Evolutionary conservation across 1,140 invertebrate genomes (phyloP).

Genomic region (Macrocentrus cingulum): DNA sequence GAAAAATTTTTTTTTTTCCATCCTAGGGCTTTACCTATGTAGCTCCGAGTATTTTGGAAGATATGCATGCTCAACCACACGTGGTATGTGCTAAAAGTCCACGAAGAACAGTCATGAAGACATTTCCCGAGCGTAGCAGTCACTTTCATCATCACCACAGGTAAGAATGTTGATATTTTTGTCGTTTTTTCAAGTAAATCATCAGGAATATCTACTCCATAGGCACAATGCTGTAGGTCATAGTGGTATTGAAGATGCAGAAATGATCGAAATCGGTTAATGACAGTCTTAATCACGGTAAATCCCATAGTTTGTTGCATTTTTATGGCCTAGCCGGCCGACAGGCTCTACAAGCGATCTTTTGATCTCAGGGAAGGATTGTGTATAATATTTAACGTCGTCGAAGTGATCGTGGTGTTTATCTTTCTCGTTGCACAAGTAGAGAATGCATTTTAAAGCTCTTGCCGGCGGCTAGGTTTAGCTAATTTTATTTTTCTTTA

Average conservation of each 20-base stretch:
- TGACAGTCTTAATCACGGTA: constrained; percentile 2
- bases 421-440: background rate
- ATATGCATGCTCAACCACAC: constrained; percentile 73
- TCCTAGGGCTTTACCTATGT: constrained; percentile 98
- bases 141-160: constrained; percentile 46
- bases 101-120: constrained; percentile 55
- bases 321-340: background rate
- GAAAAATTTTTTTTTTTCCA: constrained; percentile 42
- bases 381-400: background rate
- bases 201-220: constrained; percentile 11
- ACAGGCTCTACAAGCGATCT: constrained; percentile 7
- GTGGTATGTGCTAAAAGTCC: constrained; percentile 74
- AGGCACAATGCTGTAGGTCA: constrained; percentile 48
- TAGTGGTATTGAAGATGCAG: constrained; percentile 47
- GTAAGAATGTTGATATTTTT: constrained; percentile 28
- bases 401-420: no score
- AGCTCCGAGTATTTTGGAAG: constrained; percentile 93
- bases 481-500: constrained; percentile 17
- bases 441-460: background rate
- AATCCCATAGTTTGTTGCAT: constrained; percentile 16
- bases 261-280: constrained; percentile 57
- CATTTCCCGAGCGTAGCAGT: constrained; percentile 45
- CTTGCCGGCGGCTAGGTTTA: constrained; percentile 13
- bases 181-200: background rate
- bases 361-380: constrained; percentile 24